Conservation (phyloP, 1,140 invertebrate genomes). For the Drosophila equinoxialis region DNA sequence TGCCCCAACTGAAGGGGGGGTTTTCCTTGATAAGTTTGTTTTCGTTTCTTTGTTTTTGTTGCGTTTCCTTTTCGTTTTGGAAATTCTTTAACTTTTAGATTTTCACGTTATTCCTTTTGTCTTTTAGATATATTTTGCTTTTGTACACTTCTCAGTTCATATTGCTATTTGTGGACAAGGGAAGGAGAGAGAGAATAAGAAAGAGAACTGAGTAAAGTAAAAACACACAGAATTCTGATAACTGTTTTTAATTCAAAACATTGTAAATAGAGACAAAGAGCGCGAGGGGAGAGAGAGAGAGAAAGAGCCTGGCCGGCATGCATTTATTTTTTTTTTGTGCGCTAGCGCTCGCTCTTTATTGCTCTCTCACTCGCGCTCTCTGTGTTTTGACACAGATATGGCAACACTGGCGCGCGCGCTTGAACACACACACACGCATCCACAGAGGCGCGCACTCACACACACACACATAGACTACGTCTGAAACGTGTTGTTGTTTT, state of each 20-base stretch:
- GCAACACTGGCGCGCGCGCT: conserved; percentile 56
- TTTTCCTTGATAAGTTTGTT: conserved; percentile 11
- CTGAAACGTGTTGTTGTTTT: conserved; percentile 49
- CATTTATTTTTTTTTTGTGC: neutral
- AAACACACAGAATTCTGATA: neutral
- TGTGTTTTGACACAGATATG: conserved; percentile 49
- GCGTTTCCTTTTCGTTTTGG: neutral
- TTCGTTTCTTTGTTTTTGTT: conserved; percentile 13
- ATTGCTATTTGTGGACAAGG: neutral
- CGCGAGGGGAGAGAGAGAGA: neutral
- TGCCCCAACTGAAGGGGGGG: neutral
- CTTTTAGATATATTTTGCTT: conserved; percentile 5
- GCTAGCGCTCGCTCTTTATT: conserved; percentile 14
- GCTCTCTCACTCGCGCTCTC: conserved; percentile 16
- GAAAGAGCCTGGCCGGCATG: conserved; percentile 9
- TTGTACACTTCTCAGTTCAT: conserved; percentile 7
- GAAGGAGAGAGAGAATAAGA: neutral
- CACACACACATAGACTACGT: conserved; percentile 17
- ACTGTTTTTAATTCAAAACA: conserved; percentile 8
- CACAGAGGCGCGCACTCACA: conserved; percentile 11
- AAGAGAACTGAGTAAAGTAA: conserved; percentile 3
- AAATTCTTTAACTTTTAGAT: conserved; percentile 12
- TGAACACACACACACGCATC: conserved; percentile 9
- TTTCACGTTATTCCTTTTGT: conserved; percentile 20
- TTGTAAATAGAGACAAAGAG: neutral